Base-by-base conservation (phyloP, 2,888 invertebrate species). In the Laothoe populi region DNA sequence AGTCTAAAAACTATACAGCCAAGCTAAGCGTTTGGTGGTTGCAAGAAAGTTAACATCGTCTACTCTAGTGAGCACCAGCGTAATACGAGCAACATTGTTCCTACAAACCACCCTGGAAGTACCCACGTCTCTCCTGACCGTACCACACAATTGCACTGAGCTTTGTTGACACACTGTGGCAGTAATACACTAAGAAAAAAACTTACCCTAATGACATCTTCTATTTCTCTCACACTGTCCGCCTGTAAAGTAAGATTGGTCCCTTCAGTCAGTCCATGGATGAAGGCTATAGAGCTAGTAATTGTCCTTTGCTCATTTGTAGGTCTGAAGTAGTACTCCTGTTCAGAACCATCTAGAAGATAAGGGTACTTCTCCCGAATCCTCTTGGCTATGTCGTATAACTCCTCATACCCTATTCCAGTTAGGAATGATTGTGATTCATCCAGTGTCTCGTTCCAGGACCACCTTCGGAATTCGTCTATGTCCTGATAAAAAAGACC, bases 381-480 rank as follows among this genome's bases (percentile, higher is more conserved):
- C 42, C 91, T 80, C 59, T 71, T 77, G 13, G 75, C 97, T 7
- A 97, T 91, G 65, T 94, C 91, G 69, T 91, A 94, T 53, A 96
- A 77, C 74, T 97, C 97, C 64, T 95, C 94, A 74, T 94, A 94
- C 0, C 95, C 95, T 1, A 71, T 71, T 0, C 89, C 88, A 0
- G 96, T 95, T 67, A 97, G 87, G 63, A 84, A 88, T n/a, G 94
- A 90, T 13, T 93, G 93, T 19, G 93, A 88, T 1, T 88, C 85
- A 16, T 92, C 89, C 16, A 96, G 86, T 46, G 95, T 95, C 0
- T 89, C 82, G 71, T 95, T 94, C 94, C 96, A 95, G 13, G 87
- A 86, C 95, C 96, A 96, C 66, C 91, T 90, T 73, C 92, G 93
- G 46, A 97, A 86, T 64, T 94, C 90, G 53, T 95, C 93, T 40